Evolutionary conservation across 2,113 vertebrate genomes (phyloP), one percentile per base, ranked within the genome.

Genomic region (Tragelaphus scriptus): DNA sequence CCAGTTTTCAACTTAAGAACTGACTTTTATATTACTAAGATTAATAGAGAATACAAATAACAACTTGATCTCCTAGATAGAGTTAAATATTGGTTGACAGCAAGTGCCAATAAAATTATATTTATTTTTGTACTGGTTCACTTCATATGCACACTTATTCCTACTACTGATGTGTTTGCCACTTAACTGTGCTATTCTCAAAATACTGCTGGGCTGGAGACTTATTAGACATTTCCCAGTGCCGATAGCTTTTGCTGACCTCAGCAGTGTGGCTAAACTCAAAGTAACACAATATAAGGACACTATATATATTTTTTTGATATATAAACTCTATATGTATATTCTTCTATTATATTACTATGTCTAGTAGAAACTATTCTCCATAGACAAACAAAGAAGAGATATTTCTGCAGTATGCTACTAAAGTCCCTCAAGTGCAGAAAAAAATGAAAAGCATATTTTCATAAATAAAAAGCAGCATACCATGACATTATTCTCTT

Each of bases 271-370:
- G 14, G 8, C 21, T 80, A 85, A 97, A 91, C 51, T n/a, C 36
- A 85, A 95, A 85, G 55, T 80, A 80, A 71, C 5, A 84, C 9
- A 58, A 81, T 56, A 82, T 21, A 17, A 95, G 53, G 14, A 19
- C 21, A 80, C 3, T 25, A n/a, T 75, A 25, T 75, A 26, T 68
- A 44, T 84, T 87, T 61, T 90, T 90, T 30, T 6, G 15, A 15
- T 84, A 75, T 40, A 84, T 28, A 90, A 95, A 80, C 40, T 80
- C 87, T 63, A 51, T 53, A 82, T 87, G n/a, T 51, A 75, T 61
- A 85, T 85, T 95, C 96, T 44, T 36, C 55, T 92, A 25, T 53
- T 90, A 10, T 88, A 12, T 92, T 90, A 92, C 95, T 91, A 80
- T 79, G 26, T 4, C 47, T 91, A 44, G 40, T 53, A 92, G 79